Evolutionary conservation across 2,888 invertebrate species (phyloP).

Genomic region (Macaria notata): DNA sequence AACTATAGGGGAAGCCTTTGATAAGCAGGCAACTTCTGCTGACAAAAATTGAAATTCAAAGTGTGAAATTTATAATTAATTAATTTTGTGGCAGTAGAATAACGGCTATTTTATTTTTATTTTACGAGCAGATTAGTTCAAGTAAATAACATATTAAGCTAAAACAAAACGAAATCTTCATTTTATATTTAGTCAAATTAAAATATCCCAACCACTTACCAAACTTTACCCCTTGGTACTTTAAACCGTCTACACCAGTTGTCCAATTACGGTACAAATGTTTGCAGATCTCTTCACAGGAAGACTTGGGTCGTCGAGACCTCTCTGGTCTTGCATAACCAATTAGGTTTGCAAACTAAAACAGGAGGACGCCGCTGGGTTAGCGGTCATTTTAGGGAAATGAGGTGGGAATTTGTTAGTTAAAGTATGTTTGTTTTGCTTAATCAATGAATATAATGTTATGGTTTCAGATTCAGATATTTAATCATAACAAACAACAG

Average conservation of each 20-base stretch:
- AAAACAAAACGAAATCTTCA: too few relatives aligned
- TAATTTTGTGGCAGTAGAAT: too few relatives aligned
- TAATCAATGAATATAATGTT: background rate
- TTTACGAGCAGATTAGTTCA: too few relatives aligned
- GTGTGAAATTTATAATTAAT: too few relatives aligned
- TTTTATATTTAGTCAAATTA: too few relatives aligned
- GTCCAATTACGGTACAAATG: constrained; percentile 67
- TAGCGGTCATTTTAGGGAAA: constrained; percentile 10
- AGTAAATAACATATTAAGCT: too few relatives aligned
- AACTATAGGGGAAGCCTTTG: too few relatives aligned
- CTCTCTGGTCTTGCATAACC: constrained; percentile 78
- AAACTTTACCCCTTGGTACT: constrained; percentile 11
- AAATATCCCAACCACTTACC: constrained; percentile 25
- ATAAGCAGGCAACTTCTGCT: too few relatives aligned
- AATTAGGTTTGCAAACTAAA: constrained; percentile 76
- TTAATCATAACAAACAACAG: too few relatives aligned
- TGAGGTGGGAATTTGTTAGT: background rate
- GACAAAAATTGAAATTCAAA: too few relatives aligned
- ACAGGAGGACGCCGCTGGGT: constrained; percentile 21
- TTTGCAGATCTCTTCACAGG: constrained; percentile 65
- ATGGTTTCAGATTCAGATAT: too few relatives aligned
- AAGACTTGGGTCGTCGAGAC: constrained; percentile 65
- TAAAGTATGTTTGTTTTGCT: background rate
- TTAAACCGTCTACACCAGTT: constrained; percentile 26
- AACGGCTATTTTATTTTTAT: too few relatives aligned